Evolutionary conservation across 2,888 invertebrate species (phyloP).

Genomic region (Ectemnius continuus): DNA sequence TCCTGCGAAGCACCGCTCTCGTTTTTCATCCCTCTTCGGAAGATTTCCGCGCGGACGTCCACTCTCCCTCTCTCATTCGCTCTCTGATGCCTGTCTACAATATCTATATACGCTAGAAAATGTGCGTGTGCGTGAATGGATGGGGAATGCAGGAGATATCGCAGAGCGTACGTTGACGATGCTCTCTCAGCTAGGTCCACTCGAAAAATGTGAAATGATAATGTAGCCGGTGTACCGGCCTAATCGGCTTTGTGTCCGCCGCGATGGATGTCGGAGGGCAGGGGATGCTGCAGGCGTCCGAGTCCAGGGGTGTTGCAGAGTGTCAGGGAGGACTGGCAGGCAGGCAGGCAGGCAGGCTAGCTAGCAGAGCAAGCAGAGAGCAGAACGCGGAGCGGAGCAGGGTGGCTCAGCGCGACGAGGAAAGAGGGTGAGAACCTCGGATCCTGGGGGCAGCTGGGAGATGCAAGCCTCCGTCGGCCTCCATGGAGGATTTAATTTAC

Average conservation of each 20-base stretch:
- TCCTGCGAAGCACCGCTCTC: conserved; percentile 17
- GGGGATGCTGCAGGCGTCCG: conserved; percentile 24
- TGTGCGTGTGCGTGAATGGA: background rate
- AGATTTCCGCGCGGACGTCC: conserved; percentile 37
- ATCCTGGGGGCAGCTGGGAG: conserved; percentile 61
- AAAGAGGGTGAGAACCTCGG: conserved; percentile 29
- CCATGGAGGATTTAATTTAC: conserved; percentile 74
- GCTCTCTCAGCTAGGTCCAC: conserved; percentile 30
- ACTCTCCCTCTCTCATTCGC: conserved; percentile 28
- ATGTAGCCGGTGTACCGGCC: conserved; percentile 70
- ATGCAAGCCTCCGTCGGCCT: conserved; percentile 60
- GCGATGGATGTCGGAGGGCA: conserved; percentile 59
- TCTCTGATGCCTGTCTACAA: conserved; percentile 27
- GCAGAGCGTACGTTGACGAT: conserved; percentile 35
- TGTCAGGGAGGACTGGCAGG: conserved; percentile 21
- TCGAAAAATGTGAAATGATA: conserved; percentile 72
- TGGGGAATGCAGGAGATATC: conserved; percentile 13
- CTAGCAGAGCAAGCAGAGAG: background rate
- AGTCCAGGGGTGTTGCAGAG: conserved; percentile 20
- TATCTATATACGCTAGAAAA: background rate
- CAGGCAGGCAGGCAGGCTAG: background rate
- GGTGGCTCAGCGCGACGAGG: background rate
- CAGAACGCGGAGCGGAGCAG: conserved; percentile 15
- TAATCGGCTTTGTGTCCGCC: conserved; percentile 75
- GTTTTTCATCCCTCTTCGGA: conserved; percentile 52